Conservation (phyloP, 2,888 invertebrate species). For the Pyrrhia umbra region DNA sequence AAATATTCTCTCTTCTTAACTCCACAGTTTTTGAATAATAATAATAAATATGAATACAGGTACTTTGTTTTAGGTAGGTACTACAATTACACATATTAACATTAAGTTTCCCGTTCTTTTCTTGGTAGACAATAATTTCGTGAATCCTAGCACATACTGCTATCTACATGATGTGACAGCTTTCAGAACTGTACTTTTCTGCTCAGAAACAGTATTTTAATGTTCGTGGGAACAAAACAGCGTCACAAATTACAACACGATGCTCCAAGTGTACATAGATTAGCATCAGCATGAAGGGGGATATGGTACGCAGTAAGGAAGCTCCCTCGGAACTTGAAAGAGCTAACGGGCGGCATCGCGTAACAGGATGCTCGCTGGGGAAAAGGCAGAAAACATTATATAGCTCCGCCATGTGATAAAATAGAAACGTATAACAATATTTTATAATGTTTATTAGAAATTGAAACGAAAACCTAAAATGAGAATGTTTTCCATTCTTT, state of each 20-base stretch:
- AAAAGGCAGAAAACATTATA: constrained; percentile 40
- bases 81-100: too few species aligned
- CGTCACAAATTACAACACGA: constrained; percentile 36
- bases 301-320: constrained; percentile 68
- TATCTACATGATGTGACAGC: not conserved
- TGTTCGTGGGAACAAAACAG: constrained; percentile 44
- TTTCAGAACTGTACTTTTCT: constrained; percentile 32
- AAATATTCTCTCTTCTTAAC: too few species aligned
- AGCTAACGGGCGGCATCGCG: constrained; percentile 61
- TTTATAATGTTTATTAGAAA: not conserved
- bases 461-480: not conserved
- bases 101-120: not conserved
- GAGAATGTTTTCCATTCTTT: not conserved
- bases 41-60: too few species aligned
- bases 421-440: constrained; percentile 14
- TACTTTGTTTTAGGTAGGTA: too few species aligned
- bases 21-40: too few species aligned
- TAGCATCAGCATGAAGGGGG: constrained; percentile 56
- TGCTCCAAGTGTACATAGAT: constrained; percentile 50
- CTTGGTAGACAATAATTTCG: not conserved
- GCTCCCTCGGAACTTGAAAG: constrained; percentile 67
- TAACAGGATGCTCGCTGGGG: constrained; percentile 58
- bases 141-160: not conserved
- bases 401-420: constrained; percentile 28
- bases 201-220: constrained; percentile 36